Evolutionary conservation across 2,797 vertebrate genomes (phyloP), one percentile per base, ranked within the genome.

Genomic region (Sarcophilus harrisii): DNA sequence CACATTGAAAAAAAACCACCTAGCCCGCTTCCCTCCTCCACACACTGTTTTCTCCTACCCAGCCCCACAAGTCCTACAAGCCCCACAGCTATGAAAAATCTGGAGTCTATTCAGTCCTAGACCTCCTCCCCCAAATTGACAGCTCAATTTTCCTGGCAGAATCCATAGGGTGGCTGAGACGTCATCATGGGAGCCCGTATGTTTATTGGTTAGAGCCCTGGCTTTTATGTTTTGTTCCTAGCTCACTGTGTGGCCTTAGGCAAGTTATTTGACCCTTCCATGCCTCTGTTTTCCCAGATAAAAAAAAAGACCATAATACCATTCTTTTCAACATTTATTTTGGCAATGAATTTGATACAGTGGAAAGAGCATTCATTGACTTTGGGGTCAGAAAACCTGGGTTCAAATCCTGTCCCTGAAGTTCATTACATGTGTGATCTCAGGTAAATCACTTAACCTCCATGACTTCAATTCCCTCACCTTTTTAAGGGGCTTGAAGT

Each of bases 71-170:
- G 38, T 91, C 96, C 92, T 57, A 11, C 59, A 89, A 38, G 66
- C 73, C 93, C 96, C 90, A 73, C 95, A 58, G 92, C 93, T 92
- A 29, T 81, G 97, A 94, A 66, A 81, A 94, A 58, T 49, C 91
- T 57, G 52, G 87, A 58, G 90, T 52, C 55, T 54, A 18, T 58
- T 58, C 91, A 38, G 55, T 91, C 29, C 52, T 14, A 73, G 96
- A 45, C 93, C 92, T 92, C 92, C 90, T 94, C 54, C 73, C 90
- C 60, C 90, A 28, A 30, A 66, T 13, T 12, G 81, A 90, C 27
- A 57, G 49, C 93, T 73, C 96, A 57, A 62, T 32, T 30, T 29
- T 91, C 90, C 92, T 57, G 94, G 95, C 57, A 57, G 29, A 92
- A 89, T 57, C 93, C 29, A 10, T 49, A 94, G 60, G n/a, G 57